These are phyloP conservation scores for Argyresthia albistria DNA, from an alignment of 2,888 invertebrate species.

Conservation along the genomic window DNA sequence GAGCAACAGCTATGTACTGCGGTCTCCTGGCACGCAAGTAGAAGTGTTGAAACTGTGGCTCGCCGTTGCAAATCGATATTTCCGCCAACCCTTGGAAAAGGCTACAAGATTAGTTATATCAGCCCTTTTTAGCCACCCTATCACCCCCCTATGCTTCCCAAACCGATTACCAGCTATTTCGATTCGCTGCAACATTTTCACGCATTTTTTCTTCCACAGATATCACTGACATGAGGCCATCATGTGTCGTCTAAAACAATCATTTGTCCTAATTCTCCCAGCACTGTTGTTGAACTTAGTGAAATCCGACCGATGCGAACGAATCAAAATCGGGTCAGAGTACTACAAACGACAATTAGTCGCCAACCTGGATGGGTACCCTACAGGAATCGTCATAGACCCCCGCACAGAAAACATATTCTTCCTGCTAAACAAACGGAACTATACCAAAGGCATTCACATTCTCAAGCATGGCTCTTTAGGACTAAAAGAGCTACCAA, in stretches of 20 bases:
- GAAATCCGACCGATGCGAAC: slow-evolving; percentile 43
- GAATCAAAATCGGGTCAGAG: slow-evolving; percentile 47
- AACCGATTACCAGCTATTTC: too few relatives aligned
- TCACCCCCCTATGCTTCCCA: too few relatives aligned
- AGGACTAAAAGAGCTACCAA: slow-evolving; percentile 45
- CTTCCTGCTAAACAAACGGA: slow-evolving; percentile 54
- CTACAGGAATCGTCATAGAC: slow-evolving; percentile 50
- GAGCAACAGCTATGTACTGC: too few relatives aligned
- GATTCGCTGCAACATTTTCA: too few relatives aligned
- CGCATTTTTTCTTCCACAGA: neutral
- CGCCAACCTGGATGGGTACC: slow-evolving; percentile 54
- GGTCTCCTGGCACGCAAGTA: too few relatives aligned
- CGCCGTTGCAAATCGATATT: too few relatives aligned
- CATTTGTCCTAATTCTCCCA: slow-evolving; percentile 13
- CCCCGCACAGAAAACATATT: slow-evolving; percentile 52
- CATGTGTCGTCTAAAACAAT: neutral
- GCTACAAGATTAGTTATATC: too few relatives aligned
- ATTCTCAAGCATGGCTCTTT: slow-evolving; percentile 49
- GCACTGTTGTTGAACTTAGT: slow-evolving; percentile 4
- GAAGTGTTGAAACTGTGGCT: too few relatives aligned
- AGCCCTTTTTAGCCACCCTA: too few relatives aligned
- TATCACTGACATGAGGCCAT: neutral
- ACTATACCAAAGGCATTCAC: slow-evolving; percentile 58
- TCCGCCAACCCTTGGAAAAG: too few relatives aligned
- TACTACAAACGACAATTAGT: slow-evolving; percentile 52